phyloP scores from a whole-genome alignment of 2,797 vertebrate species.

The Helostoma temminkii region DNA sequence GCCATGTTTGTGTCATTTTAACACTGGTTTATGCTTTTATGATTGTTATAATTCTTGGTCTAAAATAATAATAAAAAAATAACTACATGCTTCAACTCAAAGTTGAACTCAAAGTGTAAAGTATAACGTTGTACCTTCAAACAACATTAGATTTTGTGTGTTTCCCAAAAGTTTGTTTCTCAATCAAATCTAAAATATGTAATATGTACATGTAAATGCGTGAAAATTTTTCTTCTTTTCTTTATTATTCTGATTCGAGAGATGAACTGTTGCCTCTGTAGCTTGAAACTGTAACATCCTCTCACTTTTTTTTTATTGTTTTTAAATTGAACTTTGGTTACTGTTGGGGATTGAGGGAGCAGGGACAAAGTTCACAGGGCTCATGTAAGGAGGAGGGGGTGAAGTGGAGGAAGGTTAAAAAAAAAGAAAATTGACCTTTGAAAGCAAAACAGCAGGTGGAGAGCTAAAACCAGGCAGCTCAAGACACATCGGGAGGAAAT shows the following conservation, averaged over 20 bases:
- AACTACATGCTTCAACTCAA: background rate
- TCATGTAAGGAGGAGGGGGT: slow-evolving; percentile 79
- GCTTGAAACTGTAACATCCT: slow-evolving; percentile 18
- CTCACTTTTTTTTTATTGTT: slow-evolving; percentile 71
- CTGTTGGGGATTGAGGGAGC: slow-evolving; percentile 75
- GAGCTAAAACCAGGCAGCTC: slow-evolving; percentile 75
- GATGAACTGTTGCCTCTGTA: slow-evolving; percentile 11
- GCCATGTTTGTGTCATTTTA: background rate
- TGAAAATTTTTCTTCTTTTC: background rate
- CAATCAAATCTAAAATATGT: slow-evolving; percentile 1
- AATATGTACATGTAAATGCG: background rate
- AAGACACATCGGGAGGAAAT: slow-evolving; percentile 66
- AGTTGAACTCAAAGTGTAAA: background rate
- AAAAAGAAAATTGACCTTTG: slow-evolving; percentile 80
- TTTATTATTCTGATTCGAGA: background rate
- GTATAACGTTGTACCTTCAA: background rate
- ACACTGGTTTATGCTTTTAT: background rate
- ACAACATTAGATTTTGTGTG: background rate
- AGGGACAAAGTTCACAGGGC: slow-evolving; percentile 85
- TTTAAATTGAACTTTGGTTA: slow-evolving; percentile 81
- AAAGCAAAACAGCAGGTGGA: slow-evolving; percentile 86
- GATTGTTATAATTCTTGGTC: background rate
- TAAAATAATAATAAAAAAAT: background rate
- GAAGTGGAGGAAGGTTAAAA: slow-evolving; percentile 79
- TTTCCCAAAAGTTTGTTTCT: background rate